A percentile compares a stretch with the other conserved stretches of the same genome.
These are phyloP conservation scores for Chloroclysta siterata DNA, from an alignment of 2,888 invertebrate species.

Conservation along the genomic window DNA sequence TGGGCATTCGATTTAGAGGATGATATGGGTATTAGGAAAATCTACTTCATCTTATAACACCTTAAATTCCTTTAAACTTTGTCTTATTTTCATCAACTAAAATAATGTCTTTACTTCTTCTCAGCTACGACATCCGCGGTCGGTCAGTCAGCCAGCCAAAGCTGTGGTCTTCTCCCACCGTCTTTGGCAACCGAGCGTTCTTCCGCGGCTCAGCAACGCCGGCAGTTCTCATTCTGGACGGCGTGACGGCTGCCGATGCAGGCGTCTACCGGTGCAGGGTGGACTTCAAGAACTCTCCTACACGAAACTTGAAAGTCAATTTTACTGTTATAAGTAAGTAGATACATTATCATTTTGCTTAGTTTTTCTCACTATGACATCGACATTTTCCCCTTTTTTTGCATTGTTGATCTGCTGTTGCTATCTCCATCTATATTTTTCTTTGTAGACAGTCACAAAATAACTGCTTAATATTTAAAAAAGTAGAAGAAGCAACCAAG, in stretches of 20 bases:
- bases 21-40: too few relatives aligned
- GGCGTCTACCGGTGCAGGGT: conserved; percentile 95
- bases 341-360: not conserved
- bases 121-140: conserved; percentile 91
- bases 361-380: too few relatives aligned
- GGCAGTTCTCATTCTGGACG: conserved; percentile 91
- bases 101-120: not conserved
- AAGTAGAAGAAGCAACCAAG: too few relatives aligned
- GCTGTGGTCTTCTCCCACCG: conserved; percentile 92
- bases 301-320: conserved; percentile 95
- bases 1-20: too few relatives aligned
- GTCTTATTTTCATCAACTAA: too few relatives aligned
- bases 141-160: conserved; percentile 90
- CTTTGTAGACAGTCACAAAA: too few relatives aligned
- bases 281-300: conserved; percentile 95
- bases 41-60: too few relatives aligned
- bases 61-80: too few relatives aligned
- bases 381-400: too few relatives aligned
- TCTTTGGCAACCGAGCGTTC: conserved; percentile 90
- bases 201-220: conserved; percentile 91
- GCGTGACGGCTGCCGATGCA: conserved; percentile 90
- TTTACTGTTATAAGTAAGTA: conserved; percentile 96
- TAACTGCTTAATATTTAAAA: too few relatives aligned
- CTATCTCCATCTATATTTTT: too few relatives aligned
- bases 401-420: too few relatives aligned